phyloP scores from a whole-genome alignment of 2,888 invertebrate species.

The Congeria kusceri region DNA sequence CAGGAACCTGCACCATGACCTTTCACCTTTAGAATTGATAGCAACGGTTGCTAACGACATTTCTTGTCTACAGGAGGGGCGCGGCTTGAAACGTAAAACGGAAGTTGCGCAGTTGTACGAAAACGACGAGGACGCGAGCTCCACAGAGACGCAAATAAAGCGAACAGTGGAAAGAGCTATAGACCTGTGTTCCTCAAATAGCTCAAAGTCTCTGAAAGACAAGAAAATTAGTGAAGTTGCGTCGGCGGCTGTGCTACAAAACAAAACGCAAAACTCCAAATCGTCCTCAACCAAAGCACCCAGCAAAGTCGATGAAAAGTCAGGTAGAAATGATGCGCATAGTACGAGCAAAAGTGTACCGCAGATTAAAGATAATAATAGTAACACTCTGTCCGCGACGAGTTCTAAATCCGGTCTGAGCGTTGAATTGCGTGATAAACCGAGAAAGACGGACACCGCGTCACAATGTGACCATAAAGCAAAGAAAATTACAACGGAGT shows the following conservation, averaged over 20 bases:
- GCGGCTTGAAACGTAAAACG: conserved; percentile 55
- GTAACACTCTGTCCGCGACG: too few species aligned
- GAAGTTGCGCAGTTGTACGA: conserved; percentile 53
- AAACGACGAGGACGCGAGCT: conserved; percentile 53
- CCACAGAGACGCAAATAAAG: conserved; percentile 56
- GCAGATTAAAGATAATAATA: too few species aligned
- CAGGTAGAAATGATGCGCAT: too few species aligned
- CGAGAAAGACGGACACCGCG: conserved; percentile 59
- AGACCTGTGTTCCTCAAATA: conserved; percentile 56
- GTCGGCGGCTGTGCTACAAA: too few species aligned
- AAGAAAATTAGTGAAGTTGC: too few species aligned
- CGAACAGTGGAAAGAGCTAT: conserved; percentile 63
- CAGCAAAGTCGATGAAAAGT: too few species aligned
- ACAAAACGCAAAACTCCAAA: too few species aligned
- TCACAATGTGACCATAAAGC: conserved; percentile 63
- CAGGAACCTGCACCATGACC: conserved; percentile 57
- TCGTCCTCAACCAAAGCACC: too few species aligned
- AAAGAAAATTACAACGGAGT: conserved; percentile 42
- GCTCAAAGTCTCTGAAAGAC: background rate
- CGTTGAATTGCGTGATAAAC: conserved; percentile 32
- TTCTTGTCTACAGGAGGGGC: conserved; percentile 55
- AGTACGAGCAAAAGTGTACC: too few species aligned
- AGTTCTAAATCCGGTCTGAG: too few species aligned
- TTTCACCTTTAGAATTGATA: conserved; percentile 63
- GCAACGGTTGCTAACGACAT: conserved; percentile 62